Conservation (phyloP, 2,888 invertebrate species). For the Syrphus vitripennis region DNA sequence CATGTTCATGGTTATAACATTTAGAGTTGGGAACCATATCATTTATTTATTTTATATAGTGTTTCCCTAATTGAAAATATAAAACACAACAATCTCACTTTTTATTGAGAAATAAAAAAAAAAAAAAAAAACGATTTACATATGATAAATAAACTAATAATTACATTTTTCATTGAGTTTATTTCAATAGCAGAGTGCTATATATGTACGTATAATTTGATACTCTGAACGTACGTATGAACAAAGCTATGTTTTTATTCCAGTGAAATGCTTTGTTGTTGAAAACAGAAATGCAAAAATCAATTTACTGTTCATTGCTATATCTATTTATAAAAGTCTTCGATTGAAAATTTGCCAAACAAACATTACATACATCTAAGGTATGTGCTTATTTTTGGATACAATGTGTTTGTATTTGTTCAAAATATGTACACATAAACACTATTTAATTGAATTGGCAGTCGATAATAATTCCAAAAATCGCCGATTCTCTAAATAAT, state of each 20-base stretch:
- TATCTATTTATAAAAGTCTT: constrained; percentile 28
- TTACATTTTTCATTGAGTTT: neutral
- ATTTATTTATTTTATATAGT: too few relatives aligned
- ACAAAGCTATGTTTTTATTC: neutral
- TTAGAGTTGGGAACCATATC: too few relatives aligned
- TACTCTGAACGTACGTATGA: too few relatives aligned
- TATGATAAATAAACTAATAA: neutral
- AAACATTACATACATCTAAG: neutral
- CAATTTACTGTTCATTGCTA: constrained; percentile 17
- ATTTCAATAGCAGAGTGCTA: neutral
- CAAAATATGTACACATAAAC: neutral
- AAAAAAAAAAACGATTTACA: too few relatives aligned
- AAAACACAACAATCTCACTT: too few relatives aligned
- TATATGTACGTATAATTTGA: too few relatives aligned
- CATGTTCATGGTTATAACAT: too few relatives aligned
- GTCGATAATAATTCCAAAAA: neutral
- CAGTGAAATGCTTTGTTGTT: neutral
- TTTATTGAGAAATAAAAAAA: too few relatives aligned
- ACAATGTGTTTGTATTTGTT: neutral
- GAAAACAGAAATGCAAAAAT: neutral
- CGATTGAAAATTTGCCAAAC: constrained; percentile 36
- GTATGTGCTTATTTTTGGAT: neutral
- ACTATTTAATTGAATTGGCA: neutral
- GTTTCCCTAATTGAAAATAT: too few relatives aligned
- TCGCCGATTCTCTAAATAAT: too few relatives aligned